Evolutionary conservation across 2,888 invertebrate species (phyloP).

Genomic region (Nebria brevicollis): DNA sequence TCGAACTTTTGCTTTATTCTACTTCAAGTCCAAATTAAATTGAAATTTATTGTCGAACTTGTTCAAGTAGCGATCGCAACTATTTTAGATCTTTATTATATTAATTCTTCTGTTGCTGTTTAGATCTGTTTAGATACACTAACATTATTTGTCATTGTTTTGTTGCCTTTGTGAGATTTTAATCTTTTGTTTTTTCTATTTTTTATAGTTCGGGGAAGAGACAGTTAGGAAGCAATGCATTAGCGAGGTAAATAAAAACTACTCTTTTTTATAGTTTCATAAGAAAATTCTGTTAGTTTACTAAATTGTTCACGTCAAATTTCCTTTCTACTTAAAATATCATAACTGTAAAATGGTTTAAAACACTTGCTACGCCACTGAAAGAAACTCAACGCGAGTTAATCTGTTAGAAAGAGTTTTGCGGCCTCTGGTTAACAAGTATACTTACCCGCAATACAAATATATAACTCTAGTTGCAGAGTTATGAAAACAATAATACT

Average conservation of each 20-base stretch:
- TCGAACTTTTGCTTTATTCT: too few relatives aligned
- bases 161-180: slow-evolving; percentile 8
- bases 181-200: slow-evolving; percentile 45
- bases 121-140: not conserved
- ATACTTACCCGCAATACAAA: not conserved
- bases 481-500: not conserved
- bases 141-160: slow-evolving; percentile 33
- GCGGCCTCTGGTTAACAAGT: not conserved
- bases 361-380: too few relatives aligned
- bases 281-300: not conserved
- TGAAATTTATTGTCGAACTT: too few relatives aligned
- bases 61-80: too few relatives aligned
- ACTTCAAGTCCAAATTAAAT: too few relatives aligned
- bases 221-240: slow-evolving; percentile 85
- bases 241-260: slow-evolving; percentile 75
- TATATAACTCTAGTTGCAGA: not conserved
- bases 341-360: too few relatives aligned
- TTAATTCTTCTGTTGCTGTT: not conserved
- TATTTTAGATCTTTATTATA: too few relatives aligned
- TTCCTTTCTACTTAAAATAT: too few relatives aligned
- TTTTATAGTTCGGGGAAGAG: slow-evolving; percentile 81
- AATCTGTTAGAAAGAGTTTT: too few relatives aligned
- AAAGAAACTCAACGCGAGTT: too few relatives aligned
- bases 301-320: not conserved
- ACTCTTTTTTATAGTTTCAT: too few relatives aligned